Evolutionary conservation across 2,888 invertebrate genomes (phyloP), one percentile per base, ranked within the genome.

Genomic region (Orchesella flavescens): DNA sequence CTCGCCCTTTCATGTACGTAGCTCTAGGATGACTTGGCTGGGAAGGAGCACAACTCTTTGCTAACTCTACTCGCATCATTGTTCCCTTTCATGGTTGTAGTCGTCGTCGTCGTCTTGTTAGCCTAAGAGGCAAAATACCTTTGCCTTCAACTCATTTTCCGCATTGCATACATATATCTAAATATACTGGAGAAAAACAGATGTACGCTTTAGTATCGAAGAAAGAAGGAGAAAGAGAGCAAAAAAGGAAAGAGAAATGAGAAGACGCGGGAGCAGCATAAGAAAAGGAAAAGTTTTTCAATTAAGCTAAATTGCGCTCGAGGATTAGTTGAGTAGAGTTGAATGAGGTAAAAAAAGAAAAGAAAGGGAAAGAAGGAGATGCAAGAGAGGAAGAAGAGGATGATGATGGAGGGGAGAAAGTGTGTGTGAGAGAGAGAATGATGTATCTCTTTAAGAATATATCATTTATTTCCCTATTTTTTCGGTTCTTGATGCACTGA

Each of bases 281-380:
- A 66, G 66, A 24, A 44, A 61, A 17, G 65, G 53, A 73, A 78
- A 83, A 83, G 73, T 83, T 83, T 83, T 83, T 83, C 78, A 83
- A 83, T 83, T 83, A 83, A 78, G 78, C 78, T 74, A 83, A 83
- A 78, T 83, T 79, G 79, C 65, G 71, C 73, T 72, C 74, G 74
- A 61, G 78, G 78, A 78, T 78, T 83, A 78, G 68, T 49, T 63
- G 68, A 78, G 69, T 72, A 10, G 65, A 49, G 34, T 78, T 77
- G 61, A 65, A 75, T 76, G 77, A 17, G 44, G 63, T 21, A 66
- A 43, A 57, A 17, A 15, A 69, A 19, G 24, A 3, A 57, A 23
- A 17, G 19, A 63, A 63, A 43, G 49, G 23, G 43, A 53, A 65
- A 57, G n/a, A 49, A 71, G 55, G 5, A 21, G n/a, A 17, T 43